Evolutionary conservation across 2,113 vertebrate species (phyloP), one percentile per base, ranked within the genome.

Genomic region (Lophotis ruficrista): DNA sequence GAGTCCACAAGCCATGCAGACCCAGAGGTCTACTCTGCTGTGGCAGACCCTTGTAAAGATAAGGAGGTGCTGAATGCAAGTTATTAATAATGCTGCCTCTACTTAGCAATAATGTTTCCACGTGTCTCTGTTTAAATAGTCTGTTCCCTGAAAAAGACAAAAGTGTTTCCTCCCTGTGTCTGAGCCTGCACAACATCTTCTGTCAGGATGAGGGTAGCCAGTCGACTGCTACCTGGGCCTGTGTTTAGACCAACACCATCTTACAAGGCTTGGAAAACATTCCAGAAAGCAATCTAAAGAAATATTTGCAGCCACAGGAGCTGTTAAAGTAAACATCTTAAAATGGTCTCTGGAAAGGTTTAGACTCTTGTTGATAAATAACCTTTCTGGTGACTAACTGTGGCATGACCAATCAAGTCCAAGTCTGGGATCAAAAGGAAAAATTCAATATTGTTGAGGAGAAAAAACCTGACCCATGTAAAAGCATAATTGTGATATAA

Each of bases 211-310:
- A 84, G 77, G 9, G 60, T 14, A 89, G 51, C 13, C 18, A 85
- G 57, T 48, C 6, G 9, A 14, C 72, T 89, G 45, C 47, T 87
- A 68, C 72, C 68, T 54, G 8, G 18, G 53, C 35, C 77, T 82
- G 7, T 89, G 57, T 82, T 96, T 91, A 87, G 57, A 82, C 53
- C 38, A 82, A 45, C 61, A 28, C 27, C 7, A 6, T 84, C 77
- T 71, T 89, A 66, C 16, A 64, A 76, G 58, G 73, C 45, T 94
- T 93, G 83, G 62, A 84, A 90, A 92, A 65, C 37, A 61, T 71
- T 87, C 45, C 45, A 78, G 66, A 78, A 94, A 65, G 11, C 31
- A 47, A 61, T 91, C 28, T 66, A 72, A 73, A 90, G 60, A 83
- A 93, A 71, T 25, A 45, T 87, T 72, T 6, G 10, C 23, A 83